These are phyloP conservation scores for Ornithoptera alexandrae DNA, from an alignment of 2,888 invertebrate genomes.

Conservation along the genomic window DNA sequence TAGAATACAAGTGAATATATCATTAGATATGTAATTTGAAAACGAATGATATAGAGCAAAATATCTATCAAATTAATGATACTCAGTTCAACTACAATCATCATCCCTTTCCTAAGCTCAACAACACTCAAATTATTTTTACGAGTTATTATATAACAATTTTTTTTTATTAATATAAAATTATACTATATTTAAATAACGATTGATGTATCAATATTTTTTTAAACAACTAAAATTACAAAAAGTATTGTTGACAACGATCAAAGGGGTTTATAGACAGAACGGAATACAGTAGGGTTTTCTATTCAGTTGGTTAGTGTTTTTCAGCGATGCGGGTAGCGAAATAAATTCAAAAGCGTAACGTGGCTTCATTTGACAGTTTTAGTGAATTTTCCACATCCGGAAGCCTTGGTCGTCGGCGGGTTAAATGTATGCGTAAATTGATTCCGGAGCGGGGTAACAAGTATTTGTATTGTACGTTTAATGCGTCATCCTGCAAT, in stretches of 20 bases:
- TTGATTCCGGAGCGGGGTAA: slow-evolving; percentile 20
- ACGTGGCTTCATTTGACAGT: slow-evolving; percentile 28
- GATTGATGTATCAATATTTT: not conserved
- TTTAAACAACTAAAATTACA: not conserved
- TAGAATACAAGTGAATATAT: too few relatives aligned
- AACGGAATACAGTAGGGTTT: slow-evolving; percentile 18
- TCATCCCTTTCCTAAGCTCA: too few relatives aligned
- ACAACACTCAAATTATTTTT: too few relatives aligned
- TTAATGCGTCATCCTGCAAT: slow-evolving; percentile 15
- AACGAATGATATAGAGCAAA: too few relatives aligned
- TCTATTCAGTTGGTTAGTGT: slow-evolving; percentile 10
- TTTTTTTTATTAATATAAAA: too few relatives aligned
- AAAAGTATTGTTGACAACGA: not conserved
- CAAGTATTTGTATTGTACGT: slow-evolving; percentile 22
- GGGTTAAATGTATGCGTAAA: slow-evolving; percentile 27
- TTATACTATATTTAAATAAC: too few relatives aligned
- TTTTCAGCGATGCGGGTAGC: slow-evolving; percentile 17
- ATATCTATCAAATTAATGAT: too few relatives aligned
- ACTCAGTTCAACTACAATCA: too few relatives aligned
- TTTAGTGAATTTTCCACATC: slow-evolving; percentile 30
- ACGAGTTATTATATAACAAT: too few relatives aligned
- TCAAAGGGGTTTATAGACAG: not conserved
- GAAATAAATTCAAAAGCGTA: slow-evolving; percentile 23
- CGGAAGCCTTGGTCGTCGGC: slow-evolving; percentile 20
- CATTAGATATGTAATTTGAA: too few relatives aligned